phyloP scores from a whole-genome alignment of 2,113 vertebrate genomes.

The Pagrus major region DNA sequence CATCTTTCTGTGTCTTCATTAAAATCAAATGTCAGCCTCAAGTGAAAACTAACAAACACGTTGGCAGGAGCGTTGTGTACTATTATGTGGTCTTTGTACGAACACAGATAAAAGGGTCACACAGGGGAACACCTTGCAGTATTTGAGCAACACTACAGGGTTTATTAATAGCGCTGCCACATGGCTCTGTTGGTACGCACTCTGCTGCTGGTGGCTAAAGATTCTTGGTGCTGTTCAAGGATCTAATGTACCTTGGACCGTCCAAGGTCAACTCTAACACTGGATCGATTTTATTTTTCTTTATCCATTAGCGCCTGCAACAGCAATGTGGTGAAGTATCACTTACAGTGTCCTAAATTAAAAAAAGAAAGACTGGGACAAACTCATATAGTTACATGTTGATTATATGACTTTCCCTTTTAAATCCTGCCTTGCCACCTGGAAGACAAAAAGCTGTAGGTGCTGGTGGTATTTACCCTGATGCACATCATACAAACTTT shows the following conservation, averaged over 20 bases:
- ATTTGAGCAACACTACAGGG: constrained; percentile 66
- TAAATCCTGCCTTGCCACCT: neutral
- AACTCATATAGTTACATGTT: neutral
- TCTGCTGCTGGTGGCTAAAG: constrained; percentile 36
- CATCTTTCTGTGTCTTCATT: neutral
- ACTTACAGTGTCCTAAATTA: neutral
- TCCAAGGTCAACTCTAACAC: constrained; percentile 63
- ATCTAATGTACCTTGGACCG: constrained; percentile 46
- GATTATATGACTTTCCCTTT: neutral
- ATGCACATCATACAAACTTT: neutral
- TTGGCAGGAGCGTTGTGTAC: neutral
- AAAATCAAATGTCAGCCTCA: neutral
- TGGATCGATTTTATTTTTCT: constrained; percentile 1
- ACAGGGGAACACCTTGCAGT: constrained; percentile 59
- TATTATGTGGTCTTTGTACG: neutral
- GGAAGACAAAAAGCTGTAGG: neutral
- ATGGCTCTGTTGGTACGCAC: constrained; percentile 53
- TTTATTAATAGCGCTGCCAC: constrained; percentile 80
- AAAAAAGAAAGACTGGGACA: neutral
- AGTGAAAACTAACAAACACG: neutral
- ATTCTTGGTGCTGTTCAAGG: constrained; percentile 28
- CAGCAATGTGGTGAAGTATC: constrained; percentile 14
- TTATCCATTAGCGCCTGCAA: neutral
- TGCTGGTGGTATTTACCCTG: neutral
- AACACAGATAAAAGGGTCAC: constrained; percentile 55